These are phyloP conservation scores for Apoda limacodes DNA, from an alignment of 2,888 invertebrate species.

Conservation along the genomic window DNA sequence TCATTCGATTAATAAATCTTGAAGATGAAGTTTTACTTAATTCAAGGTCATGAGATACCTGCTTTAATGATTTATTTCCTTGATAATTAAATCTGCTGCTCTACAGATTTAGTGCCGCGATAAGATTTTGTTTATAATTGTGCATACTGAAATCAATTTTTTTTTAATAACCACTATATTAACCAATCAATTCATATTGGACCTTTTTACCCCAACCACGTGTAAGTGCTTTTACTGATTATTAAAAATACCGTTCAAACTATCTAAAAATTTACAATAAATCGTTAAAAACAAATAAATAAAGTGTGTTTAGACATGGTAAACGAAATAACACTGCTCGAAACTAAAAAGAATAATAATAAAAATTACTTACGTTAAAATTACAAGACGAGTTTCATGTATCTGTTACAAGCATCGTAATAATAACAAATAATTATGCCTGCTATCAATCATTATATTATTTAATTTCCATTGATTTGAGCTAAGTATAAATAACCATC, in stretches of 20 bases:
- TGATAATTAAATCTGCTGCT: not conserved
- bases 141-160: constrained; percentile 3
- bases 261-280: constrained; percentile 1
- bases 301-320: constrained; percentile 4
- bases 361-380: constrained; percentile 8
- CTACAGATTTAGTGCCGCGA: constrained; percentile 1
- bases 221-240: constrained; percentile 5
- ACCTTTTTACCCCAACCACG: constrained; percentile 9
- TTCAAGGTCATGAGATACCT: not conserved
- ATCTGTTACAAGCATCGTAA: no score
- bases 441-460: no score
- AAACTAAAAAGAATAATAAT: constrained; percentile 6
- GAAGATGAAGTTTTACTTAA: not conserved
- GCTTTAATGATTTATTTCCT: constrained; percentile 1
- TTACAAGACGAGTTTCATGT: constrained; percentile 4
- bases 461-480: no score
- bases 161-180: constrained; percentile 3
- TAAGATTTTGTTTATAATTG: constrained; percentile 1
- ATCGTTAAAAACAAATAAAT: constrained; percentile 6
- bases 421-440: no score
- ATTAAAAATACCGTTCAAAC: constrained; percentile 4
- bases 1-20: not conserved
- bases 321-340: constrained; percentile 5
- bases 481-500: no score
- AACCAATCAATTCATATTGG: constrained; percentile 3